Evolutionary conservation across 2,113 vertebrate genomes (phyloP).

Genomic region (Oryzias curvinotus): DNA sequence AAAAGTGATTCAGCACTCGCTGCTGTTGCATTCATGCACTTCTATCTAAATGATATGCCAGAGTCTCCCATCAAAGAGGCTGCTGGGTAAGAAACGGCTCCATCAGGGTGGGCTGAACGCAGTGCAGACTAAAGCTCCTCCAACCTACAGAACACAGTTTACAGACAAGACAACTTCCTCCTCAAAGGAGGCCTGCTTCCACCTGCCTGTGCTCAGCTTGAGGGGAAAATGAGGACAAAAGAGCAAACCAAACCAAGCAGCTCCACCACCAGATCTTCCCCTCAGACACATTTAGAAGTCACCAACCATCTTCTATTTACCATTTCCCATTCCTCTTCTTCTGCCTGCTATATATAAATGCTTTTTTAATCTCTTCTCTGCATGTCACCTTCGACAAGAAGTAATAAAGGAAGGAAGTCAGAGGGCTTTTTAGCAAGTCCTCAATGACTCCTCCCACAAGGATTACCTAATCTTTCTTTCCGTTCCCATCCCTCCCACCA

Average conservation of each 20-base stretch:
- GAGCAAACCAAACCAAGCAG: constrained; percentile 24
- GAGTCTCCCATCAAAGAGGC: constrained; percentile 23
- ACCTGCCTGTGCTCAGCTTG: background rate
- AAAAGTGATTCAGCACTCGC: constrained; percentile 2
- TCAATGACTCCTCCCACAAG: constrained; percentile 44
- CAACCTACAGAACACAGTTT: constrained; percentile 47
- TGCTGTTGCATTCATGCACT: constrained; percentile 11
- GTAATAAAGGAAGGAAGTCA: constrained; percentile 27
- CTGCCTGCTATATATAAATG: too few relatives aligned
- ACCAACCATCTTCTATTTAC: constrained; percentile 22
- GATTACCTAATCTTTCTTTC: constrained; percentile 66
- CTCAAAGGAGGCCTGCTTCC: constrained; percentile 22
- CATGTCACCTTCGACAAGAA: constrained; percentile 34
- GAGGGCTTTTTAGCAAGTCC: constrained; percentile 36
- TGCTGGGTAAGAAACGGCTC: constrained; percentile 36
- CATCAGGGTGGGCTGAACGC: constrained; percentile 32
- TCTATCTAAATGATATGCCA: constrained; percentile 28
- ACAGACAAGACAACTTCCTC: constrained; percentile 65
- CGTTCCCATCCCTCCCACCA: constrained; percentile 56
- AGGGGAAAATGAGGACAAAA: too few relatives aligned
- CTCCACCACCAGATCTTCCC: constrained; percentile 24
- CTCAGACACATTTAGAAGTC: constrained; percentile 24
- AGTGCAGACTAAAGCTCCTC: constrained; percentile 29
- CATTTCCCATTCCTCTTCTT: constrained; percentile 26
- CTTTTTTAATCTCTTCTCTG: constrained; percentile 12